These are phyloP conservation scores for Apis dorsata DNA, from an alignment of 1,140 invertebrate species.

Conservation along the genomic window DNA sequence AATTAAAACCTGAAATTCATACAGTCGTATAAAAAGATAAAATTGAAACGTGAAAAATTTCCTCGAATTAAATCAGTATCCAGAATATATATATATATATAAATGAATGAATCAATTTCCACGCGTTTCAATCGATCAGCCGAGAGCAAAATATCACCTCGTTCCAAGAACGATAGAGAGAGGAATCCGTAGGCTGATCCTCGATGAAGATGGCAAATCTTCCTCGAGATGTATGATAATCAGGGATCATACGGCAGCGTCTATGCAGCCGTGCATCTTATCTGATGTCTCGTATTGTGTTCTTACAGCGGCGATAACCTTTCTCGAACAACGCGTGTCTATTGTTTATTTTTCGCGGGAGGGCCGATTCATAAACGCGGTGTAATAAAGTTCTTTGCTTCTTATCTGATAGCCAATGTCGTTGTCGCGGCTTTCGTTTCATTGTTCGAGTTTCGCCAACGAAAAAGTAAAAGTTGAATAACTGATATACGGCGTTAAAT, in stretches of 20 bases:
- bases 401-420: constrained; percentile 57
- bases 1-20: not conserved
- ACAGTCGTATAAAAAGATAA: not conserved
- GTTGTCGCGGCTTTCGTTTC: constrained; percentile 23
- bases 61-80: too few relatives aligned
- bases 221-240: constrained; percentile 48
- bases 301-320: constrained; percentile 51
- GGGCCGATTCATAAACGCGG: constrained; percentile 57
- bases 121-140: too few relatives aligned
- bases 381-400: constrained; percentile 61
- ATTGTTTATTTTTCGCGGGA: constrained; percentile 56
- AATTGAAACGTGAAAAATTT: too few relatives aligned
- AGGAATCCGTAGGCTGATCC: not conserved
- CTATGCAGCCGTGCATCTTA: constrained; percentile 23
- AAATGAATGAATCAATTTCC: not conserved
- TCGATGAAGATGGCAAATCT: constrained; percentile 38
- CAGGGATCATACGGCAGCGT: constrained; percentile 39
- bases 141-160: not conserved
- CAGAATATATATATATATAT: too few relatives aligned
- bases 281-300: constrained; percentile 55
- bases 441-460: constrained; percentile 45
- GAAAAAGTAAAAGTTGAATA: not conserved
- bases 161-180: not conserved
- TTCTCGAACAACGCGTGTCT: constrained; percentile 39
- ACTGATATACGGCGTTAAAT: too few relatives aligned